Conservation (phyloP, 2,113 vertebrate genomes). For the Poecile atricapillus region DNA sequence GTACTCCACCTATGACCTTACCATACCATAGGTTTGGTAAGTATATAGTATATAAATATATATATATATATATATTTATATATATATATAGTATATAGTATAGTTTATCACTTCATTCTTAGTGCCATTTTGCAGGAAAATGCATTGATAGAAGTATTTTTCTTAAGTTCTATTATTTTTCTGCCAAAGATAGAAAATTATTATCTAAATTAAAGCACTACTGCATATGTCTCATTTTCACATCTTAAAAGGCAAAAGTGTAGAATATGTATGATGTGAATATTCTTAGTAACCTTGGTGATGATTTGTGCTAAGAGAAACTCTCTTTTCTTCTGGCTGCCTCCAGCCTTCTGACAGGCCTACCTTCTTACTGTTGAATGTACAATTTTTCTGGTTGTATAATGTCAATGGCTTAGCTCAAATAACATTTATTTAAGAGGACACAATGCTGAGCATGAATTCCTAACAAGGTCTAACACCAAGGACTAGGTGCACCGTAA, state of each 20-base stretch:
- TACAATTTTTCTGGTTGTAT: not conserved
- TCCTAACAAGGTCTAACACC: not conserved
- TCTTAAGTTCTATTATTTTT: not conserved
- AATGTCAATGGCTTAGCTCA: not conserved
- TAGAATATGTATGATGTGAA: not conserved
- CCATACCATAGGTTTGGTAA: too few relatives aligned
- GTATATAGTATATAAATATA: too few relatives aligned
- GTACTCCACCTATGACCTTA: not conserved
- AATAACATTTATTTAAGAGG: not conserved
- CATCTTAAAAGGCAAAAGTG: not conserved
- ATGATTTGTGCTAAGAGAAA: constrained; percentile 3
- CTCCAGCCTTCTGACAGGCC: not conserved
- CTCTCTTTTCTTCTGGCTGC: not conserved
- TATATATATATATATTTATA: too few relatives aligned
- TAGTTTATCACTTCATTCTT: not conserved
- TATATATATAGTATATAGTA: too few relatives aligned
- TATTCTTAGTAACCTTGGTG: constrained; percentile 24
- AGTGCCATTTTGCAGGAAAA: not conserved
- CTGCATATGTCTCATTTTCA: not conserved
- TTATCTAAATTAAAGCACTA: constrained; percentile 28
- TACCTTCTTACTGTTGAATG: not conserved
- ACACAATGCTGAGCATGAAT: not conserved
- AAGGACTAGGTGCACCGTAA: not conserved
- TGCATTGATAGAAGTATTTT: not conserved
- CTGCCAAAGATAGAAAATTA: not conserved